These are phyloP conservation scores for Tenthredo notha DNA, from an alignment of 2,888 invertebrate species.

Conservation along the genomic window DNA sequence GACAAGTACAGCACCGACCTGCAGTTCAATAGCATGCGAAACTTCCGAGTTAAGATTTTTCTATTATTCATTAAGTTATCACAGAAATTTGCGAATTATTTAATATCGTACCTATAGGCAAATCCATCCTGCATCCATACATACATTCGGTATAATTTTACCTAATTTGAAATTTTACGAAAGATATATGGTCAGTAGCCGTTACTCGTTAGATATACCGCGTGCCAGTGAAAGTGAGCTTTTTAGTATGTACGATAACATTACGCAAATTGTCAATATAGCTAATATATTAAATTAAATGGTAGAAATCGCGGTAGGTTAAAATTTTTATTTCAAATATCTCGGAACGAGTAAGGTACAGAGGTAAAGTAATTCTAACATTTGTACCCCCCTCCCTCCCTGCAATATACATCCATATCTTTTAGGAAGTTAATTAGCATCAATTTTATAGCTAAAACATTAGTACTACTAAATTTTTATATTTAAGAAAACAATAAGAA, in stretches of 20 bases:
- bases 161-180: background rate
- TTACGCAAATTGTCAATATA: constrained; percentile 39
- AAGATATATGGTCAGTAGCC: background rate
- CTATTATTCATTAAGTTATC: too few species aligned
- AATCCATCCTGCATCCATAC: background rate
- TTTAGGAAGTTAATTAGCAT: background rate
- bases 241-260: background rate
- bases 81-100: background rate
- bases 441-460: background rate
- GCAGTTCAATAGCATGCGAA: background rate
- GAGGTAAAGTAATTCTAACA: too few species aligned
- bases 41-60: background rate
- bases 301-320: constrained; percentile 1
- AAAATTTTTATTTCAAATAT: background rate
- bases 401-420: background rate
- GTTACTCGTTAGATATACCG: background rate
- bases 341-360: too few species aligned
- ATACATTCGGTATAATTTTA: background rate
- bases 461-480: background rate
- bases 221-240: constrained; percentile 24
- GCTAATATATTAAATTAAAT: background rate
- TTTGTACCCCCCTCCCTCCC: too few species aligned
- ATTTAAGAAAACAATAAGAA: background rate
- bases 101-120: background rate
- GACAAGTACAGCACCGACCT: background rate